These are phyloP conservation scores for Triops longicaudatus DNA, from an alignment of 1,140 invertebrate species.

Conservation along the genomic window DNA sequence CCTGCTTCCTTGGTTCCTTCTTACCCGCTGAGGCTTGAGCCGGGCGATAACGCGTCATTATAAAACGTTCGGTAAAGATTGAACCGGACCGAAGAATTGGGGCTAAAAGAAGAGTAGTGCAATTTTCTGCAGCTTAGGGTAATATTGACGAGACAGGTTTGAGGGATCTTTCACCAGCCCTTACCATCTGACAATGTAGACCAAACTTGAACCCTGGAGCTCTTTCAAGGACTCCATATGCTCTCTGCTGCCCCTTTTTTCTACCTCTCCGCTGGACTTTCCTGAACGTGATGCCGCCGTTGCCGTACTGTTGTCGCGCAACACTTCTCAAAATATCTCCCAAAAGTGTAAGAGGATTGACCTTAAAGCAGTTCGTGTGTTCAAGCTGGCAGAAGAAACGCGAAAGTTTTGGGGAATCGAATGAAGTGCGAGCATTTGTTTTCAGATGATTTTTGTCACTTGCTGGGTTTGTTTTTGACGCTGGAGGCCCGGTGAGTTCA, in stretches of 20 bases:
- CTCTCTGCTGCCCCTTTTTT: not conserved
- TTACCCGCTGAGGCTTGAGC: not conserved
- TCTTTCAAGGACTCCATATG: slow-evolving; percentile 1
- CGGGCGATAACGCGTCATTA: not conserved
- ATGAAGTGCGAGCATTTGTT: not conserved
- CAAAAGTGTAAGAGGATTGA: not conserved
- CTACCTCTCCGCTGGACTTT: not conserved
- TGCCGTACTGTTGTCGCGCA: not conserved
- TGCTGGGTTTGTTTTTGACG: not conserved
- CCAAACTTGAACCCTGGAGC: slow-evolving; percentile 13
- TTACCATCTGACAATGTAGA: slow-evolving; percentile 12
- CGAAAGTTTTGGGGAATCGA: not conserved
- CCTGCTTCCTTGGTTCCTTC: too few relatives aligned
- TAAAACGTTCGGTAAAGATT: not conserved
- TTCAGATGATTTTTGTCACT: not conserved
- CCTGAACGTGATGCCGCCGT: not conserved
- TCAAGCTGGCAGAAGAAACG: not conserved
- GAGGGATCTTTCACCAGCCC: not conserved
- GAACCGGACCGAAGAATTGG: not conserved
- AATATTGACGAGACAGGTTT: not conserved
- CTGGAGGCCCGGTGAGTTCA: not conserved
- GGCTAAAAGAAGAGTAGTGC: not conserved
- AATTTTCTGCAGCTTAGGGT: not conserved
- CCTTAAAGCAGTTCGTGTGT: not conserved
- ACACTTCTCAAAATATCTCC: not conserved